Conservation (phyloP, 2,797 vertebrate species). For the Danio tinwini region DNA sequence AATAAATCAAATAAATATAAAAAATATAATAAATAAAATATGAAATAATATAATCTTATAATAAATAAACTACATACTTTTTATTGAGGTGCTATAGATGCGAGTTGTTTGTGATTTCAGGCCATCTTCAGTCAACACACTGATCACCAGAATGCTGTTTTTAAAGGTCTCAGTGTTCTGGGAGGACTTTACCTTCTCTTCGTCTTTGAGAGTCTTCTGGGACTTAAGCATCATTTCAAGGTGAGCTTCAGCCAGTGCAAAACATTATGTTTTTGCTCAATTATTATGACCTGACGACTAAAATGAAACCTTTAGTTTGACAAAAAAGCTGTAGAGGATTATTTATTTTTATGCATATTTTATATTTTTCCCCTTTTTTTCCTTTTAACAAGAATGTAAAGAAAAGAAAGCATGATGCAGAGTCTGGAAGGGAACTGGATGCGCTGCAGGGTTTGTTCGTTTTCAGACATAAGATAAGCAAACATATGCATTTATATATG, state of each 20-base stretch:
- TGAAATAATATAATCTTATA: neutral
- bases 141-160: slow-evolving; percentile 56
- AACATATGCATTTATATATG: neutral
- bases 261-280: neutral
- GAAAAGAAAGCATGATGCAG: slow-evolving; percentile 45
- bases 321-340: neutral
- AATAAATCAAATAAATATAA: neutral
- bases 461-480: slow-evolving; percentile 19
- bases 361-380: neutral
- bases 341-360: neutral
- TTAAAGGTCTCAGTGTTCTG: slow-evolving; percentile 77
- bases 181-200: slow-evolving; percentile 83
- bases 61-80: neutral
- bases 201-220: slow-evolving; percentile 77
- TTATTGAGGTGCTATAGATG: neutral
- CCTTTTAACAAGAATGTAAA: slow-evolving; percentile 51
- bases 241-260: slow-evolving; percentile 20
- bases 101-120: slow-evolving; percentile 48
- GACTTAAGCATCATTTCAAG: slow-evolving; percentile 63
- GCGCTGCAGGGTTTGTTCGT: slow-evolving; percentile 54
- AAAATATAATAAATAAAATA: neutral
- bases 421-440: slow-evolving; percentile 48
- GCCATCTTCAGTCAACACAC: slow-evolving; percentile 54
- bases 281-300: neutral
- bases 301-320: neutral